Base-by-base conservation (phyloP, 2,113 vertebrate species). In the Menidia beryllina region DNA sequence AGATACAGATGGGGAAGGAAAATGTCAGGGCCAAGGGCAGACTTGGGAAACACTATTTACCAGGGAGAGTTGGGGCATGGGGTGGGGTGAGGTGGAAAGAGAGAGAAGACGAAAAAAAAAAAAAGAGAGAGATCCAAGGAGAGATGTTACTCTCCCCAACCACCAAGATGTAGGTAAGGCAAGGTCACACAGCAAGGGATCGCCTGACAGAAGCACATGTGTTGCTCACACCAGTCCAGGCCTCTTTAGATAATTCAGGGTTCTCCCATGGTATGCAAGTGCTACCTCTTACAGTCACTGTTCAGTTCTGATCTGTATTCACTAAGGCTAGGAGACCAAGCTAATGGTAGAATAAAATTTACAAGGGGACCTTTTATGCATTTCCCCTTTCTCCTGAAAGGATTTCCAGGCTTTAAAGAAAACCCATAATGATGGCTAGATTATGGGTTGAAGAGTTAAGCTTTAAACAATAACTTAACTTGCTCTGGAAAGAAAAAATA, bases 71-170 rank as follows among this genome's bases (percentile, higher is more conserved):
- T 69, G 60, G 62, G 55, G 67, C 64, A 72, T 43, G 53, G 41
- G 13, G 41, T 4, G 6, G 41, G 79, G 69, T 27, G 58, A 87
- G 85, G 60, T 59, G 62, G 59, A 71, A 65, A 85, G 75, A 79
- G 66, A 85, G 83, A 85, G 79, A 90, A 77, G 72, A 84, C 17
- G 30, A 30, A 30, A 63, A 86, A 69, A 78, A 68, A 88, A 86
- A 77, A 89, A 70, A 87, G 64, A 89, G 76, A 91, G 85, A 91
- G 88, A 92, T 89, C 82, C 90, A 91, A 89, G 89, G 88, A 89
- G 90, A 89, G 86, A 86, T 80, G 86, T 92, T 91, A 91, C 88
- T 90, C 90, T 85, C 85, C 86, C 86, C 81, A 91, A 91, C 86
- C 87, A 85, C 86, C 78, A 81, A 77, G 68, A 81, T 27, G 52